These are phyloP conservation scores for Pissodes strobi DNA, from an alignment of 1,140 invertebrate genomes.

Conservation along the genomic window DNA sequence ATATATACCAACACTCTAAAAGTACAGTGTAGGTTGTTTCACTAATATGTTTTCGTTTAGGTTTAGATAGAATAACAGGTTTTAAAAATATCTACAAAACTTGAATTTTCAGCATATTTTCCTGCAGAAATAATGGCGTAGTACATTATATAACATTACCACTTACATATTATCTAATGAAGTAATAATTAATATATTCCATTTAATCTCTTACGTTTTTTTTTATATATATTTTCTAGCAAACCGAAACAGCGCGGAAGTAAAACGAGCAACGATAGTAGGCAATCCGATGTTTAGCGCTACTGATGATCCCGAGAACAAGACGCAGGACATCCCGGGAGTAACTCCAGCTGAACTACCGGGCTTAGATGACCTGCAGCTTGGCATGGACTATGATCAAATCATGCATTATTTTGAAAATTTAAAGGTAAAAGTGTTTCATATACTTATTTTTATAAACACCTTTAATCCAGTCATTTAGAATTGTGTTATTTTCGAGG, in stretches of 20 bases:
- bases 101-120: too few relatives aligned
- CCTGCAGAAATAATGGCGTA: too few relatives aligned
- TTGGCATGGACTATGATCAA: conserved; percentile 95
- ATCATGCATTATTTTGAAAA: conserved; percentile 98
- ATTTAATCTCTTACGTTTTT: neutral
- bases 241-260: conserved; percentile 62
- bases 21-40: too few relatives aligned
- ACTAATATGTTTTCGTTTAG: too few relatives aligned
- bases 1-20: too few relatives aligned
- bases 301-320: conserved; percentile 52
- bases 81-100: too few relatives aligned
- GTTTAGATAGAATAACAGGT: too few relatives aligned
- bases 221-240: conserved; percentile 27
- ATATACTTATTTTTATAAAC: too few relatives aligned
- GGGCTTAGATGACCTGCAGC: conserved; percentile 75
- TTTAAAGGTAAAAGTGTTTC: conserved; percentile 72
- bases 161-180: neutral
- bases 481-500: too few relatives aligned
- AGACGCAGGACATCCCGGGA: conserved; percentile 48
- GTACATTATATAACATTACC: too few relatives aligned
- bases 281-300: conserved; percentile 84
- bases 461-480: too few relatives aligned
- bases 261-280: conserved; percentile 81
- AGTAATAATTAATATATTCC: neutral
- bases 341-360: conserved; percentile 60